Base-by-base conservation (phyloP, 2,113 vertebrate genomes). In the Sarotherodon lohbergeri region DNA sequence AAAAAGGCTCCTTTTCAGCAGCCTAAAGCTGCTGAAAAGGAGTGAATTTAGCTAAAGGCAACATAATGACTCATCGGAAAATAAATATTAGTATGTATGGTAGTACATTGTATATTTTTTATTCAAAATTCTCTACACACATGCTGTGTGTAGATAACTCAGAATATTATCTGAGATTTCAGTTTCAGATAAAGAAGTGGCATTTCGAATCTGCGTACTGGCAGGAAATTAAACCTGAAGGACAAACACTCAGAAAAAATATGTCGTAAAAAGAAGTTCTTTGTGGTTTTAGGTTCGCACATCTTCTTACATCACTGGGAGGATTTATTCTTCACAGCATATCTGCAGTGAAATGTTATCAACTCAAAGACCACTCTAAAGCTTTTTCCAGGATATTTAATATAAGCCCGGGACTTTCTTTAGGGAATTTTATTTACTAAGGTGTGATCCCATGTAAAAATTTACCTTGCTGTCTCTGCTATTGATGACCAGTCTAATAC, bases 261-360 rank as follows among this genome's bases (percentile, higher is more conserved):
- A 24, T 56, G 22, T 27, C 3, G 11, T 24, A 12, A 56, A 55
- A 56, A 56, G n/a, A 22, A 56, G 24, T 48, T 16, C 68, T 73
- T 50, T 48, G 0, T 50, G 27, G 6, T 78, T 78, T 48, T 11
- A 78, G 27, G 14, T 76, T 27, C 1, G 68, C 14, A 50, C 24
- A 7, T 32, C 46, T 50, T 50, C 46, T n/a, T 52, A 10, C 46
- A n/a, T 78, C 73, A 52, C 6, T 78, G 73, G 46, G 27, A 12
- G 29, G 46, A 78, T 78, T 78, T 34, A 52, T 52, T 78, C 34
- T 68, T 39, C 19, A 68, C 46, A 52, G 46, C 46, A 78, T 52
- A 52, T 9, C 24, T 52, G 46, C 43, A 52, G 46, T 78, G 73
- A 78, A 78, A 78, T 34, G 10, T 19, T 52, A 19, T 29, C 29